Base-by-base conservation (phyloP, 2,113 vertebrate species). In the Dipodomys ordii region DNA sequence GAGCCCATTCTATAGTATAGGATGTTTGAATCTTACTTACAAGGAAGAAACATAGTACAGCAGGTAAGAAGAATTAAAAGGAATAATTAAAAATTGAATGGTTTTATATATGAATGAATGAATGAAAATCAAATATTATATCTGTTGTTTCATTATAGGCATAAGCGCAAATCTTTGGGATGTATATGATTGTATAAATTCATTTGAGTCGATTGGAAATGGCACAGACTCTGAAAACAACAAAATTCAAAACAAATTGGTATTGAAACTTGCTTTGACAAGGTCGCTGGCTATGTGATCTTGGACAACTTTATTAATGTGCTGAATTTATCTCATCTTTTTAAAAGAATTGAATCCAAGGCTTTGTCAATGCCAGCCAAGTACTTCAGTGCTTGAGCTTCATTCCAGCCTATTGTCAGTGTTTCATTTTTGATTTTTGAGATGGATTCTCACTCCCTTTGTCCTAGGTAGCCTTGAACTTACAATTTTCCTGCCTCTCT, bases 61-160 rank as follows among this genome's bases (percentile, higher is more conserved):
- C 71, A 76, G 35, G 2, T 27, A 87, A 67, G 60, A 46, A 76
- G 7, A 74, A 88, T 68, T 16, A 79, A 64, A 49, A 80, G 4
- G 44, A 35, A 53, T 87, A 30, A 30, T 27, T 67, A 60, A 76
- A 73, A 35, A n/a, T 57, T 57, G 53, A 57, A 57, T 93, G 60
- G 16, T 44, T 57, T 44, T 16, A 73, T 39, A 30, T 23, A 67
- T 78, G 65, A 13, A 57, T 53, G 27, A 60, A 39, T 62, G 27
- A 60, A 39, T 62, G 20, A 76, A 95, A 91, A 93, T 62, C 15
- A 68, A 86, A 82, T 32, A 16, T 68, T 83, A 57, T 65, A 85
- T 91, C 28, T 28, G 6, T 76, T 78, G 22, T 85, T 74, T 81
- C 22, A 19, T 23, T 80, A 19, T 80, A 82, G 25, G 30, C 46